A percentile compares a stretch with the other conserved stretches of the same genome.
Evolutionary conservation across 2,797 vertebrate species (phyloP).

Genomic region (Gadopsis marmoratus): DNA sequence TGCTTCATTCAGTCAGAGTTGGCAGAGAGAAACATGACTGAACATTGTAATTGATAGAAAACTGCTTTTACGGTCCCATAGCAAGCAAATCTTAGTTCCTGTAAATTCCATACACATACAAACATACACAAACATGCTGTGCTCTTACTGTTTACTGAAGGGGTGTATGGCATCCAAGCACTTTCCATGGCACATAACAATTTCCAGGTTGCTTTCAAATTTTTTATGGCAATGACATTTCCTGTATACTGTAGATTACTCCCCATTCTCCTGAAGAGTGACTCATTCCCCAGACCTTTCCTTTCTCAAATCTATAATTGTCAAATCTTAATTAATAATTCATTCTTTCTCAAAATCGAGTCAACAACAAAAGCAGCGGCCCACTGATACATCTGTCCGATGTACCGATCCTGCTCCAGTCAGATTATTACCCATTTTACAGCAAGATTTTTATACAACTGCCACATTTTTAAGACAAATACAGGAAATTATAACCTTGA

Average conservation of each 20-base stretch:
- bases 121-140: not conserved
- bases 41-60: not conserved
- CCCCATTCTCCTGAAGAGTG: not conserved
- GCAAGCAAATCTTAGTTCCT: not conserved
- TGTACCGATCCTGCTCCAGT: not conserved
- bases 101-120: not conserved
- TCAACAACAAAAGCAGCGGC: not conserved
- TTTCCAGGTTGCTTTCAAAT: not conserved
- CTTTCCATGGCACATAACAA: not conserved
- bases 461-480: slow-evolving; percentile 22
- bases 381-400: not conserved
- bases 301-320: not conserved
- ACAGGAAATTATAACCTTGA: slow-evolving; percentile 54
- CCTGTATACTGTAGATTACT: not conserved
- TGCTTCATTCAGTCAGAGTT: not conserved
- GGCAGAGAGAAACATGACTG: not conserved
- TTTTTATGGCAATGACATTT: not conserved
- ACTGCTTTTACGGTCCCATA: not conserved
- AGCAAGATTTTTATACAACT: slow-evolving; percentile 20
- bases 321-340: not conserved
- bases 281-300: not conserved
- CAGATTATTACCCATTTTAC: not conserved
- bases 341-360: not conserved
- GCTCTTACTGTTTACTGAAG: not conserved
- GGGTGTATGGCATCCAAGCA: not conserved